These are phyloP conservation scores for Hirtodrosophila cameraria DNA, from an alignment of 2,888 invertebrate species.

Conservation along the genomic window DNA sequence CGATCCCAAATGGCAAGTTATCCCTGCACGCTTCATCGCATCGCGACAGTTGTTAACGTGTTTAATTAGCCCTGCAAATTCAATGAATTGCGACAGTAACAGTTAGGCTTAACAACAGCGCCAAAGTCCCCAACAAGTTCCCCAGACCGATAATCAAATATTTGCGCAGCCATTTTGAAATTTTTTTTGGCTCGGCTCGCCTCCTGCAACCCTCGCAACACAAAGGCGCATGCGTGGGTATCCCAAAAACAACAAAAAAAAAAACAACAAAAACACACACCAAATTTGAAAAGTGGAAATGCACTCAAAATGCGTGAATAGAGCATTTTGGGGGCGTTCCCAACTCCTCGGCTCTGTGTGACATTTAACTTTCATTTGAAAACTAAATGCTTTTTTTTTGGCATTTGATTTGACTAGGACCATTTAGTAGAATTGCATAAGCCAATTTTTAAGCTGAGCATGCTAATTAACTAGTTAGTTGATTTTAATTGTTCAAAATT, in stretches of 20 bases:
- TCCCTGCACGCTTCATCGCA: conserved; percentile 71
- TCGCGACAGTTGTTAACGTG: conserved; percentile 80
- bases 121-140: conserved; percentile 12
- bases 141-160: conserved; percentile 75
- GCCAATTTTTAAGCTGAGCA: no score
- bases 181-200: no score
- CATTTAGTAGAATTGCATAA: no score
- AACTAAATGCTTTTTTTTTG: conserved; percentile 16
- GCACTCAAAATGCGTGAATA: conserved; percentile 23
- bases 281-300: conserved; percentile 13
- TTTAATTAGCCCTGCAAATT: conserved; percentile 80
- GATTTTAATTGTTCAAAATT: no score
- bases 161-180: conserved; percentile 84
- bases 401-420: no score
- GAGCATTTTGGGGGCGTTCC: conserved; percentile 38
- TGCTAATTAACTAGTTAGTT: no score
- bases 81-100: conserved; percentile 80
- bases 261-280: background rate
- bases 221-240: conserved; percentile 64
- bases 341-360: conserved; percentile 9
- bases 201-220: conserved; percentile 44
- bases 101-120: conserved; percentile 70
- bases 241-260: conserved; percentile 14
- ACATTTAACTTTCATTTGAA: conserved; percentile 31
- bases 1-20: conserved; percentile 71